Percentiles rank a stretch among this genome's conserved stretches.
Evolutionary conservation across 2,888 invertebrate genomes (phyloP).

Genomic region (Acrocera orbiculus): DNA sequence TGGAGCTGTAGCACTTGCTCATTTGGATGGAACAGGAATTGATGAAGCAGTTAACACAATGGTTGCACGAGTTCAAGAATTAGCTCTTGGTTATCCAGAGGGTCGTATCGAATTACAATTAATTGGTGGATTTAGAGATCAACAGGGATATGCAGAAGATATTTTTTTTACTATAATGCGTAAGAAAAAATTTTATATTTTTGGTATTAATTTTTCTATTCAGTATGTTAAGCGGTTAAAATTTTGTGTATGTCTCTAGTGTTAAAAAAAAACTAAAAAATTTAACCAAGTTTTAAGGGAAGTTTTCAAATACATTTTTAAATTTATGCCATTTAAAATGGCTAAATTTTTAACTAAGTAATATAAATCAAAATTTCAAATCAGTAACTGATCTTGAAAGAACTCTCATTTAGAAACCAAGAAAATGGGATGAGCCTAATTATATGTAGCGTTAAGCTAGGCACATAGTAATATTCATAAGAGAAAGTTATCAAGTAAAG

Average conservation of each 20-base stretch:
- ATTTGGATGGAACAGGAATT: slow-evolving; percentile 68
- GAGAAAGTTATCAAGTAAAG: too few species aligned
- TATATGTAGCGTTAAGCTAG: too few species aligned
- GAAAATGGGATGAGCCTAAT: too few species aligned
- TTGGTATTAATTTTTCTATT: neutral
- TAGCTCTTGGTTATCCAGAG: slow-evolving; percentile 71
- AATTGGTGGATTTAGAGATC: slow-evolving; percentile 80
- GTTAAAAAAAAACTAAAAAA: too few species aligned
- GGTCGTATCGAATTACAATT: slow-evolving; percentile 79
- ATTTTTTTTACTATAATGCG: slow-evolving; percentile 79
- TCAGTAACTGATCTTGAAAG: too few species aligned
- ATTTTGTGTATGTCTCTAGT: neutral
- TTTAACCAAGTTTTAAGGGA: too few species aligned
- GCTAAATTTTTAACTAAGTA: too few species aligned
- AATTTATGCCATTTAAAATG: too few species aligned
- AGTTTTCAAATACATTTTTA: too few species aligned
- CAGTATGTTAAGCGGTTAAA: neutral
- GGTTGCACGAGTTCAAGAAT: slow-evolving; percentile 70
- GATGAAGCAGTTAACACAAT: slow-evolving; percentile 69
- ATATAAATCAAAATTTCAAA: too few species aligned
- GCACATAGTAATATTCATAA: too few species aligned
- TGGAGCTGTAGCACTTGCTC: slow-evolving; percentile 72
- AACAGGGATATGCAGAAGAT: slow-evolving; percentile 71
- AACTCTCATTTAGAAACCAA: too few species aligned
- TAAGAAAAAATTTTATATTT: slow-evolving; percentile 33